Base-by-base conservation (phyloP, 2,888 invertebrate species). In the Idaea straminata region DNA sequence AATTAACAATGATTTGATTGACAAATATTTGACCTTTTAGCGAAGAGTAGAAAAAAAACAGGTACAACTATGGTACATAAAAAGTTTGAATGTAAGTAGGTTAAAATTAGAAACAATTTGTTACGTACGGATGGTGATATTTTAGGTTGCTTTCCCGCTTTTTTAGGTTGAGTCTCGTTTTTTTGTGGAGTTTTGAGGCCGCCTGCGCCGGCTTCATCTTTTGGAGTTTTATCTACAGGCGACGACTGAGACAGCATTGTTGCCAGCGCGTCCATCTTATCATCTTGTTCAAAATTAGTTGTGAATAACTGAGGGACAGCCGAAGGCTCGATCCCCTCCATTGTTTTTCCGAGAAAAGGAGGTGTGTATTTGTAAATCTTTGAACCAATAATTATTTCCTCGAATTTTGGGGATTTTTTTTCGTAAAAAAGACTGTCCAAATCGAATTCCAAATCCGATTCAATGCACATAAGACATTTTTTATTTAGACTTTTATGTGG, bases 351-450 rank as follows among this genome's bases (percentile, higher is more conserved):
- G 47, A 6, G 7, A 47, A 64, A 63, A 4, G 74, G 72, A 16
- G 69, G 67, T 73, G 78, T 85, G 64, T 74, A 73, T 71, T 82
- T 84, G 7, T 72, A 75, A 63, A 88, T 80, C 68, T 83, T 82
- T 66, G 80, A 70, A 1, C 88, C 87, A 61, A 84, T 78, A 64
- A 89, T 83, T 59, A 87, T 79, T 57, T 86, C 81, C 61, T 61
- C 64, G 13, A 67, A 60, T 66, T 74, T 67, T 13, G 72, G 64
- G 5, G 58, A 61, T 25, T 66, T 74, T 25, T 66, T 74, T 62
- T 79, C 79, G 25, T 83, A 74, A 65, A 75, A 74, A 60, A 82
- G 63, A 65, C 62, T 64, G 65, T 69, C 70, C 47, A 66, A 66
- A 66, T 69, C 72, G 25, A 72, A 63, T 65, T 72, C 72, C 5